These are phyloP conservation scores for Myocastor coypus DNA, from an alignment of 2,113 vertebrate genomes.

Conservation along the genomic window DNA sequence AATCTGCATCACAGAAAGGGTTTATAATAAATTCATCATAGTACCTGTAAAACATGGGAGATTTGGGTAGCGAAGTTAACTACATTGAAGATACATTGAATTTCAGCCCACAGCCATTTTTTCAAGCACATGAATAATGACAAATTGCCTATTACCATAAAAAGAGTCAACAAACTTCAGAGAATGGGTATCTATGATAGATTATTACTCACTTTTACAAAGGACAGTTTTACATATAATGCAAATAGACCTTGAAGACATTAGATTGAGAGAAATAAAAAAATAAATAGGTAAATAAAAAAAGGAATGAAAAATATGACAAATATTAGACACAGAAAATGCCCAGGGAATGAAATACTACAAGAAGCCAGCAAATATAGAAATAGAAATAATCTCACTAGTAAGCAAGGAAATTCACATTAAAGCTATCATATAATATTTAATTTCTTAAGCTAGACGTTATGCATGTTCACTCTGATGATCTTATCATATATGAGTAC, in stretches of 20 bases:
- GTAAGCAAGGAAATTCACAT: background rate
- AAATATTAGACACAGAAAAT: background rate
- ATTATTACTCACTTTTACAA: background rate
- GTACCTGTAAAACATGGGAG: background rate
- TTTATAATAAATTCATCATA: background rate
- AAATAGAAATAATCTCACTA: background rate
- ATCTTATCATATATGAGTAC: background rate
- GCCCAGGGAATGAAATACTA: background rate
- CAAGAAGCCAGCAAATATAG: background rate
- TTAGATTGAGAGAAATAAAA: constrained; percentile 11
- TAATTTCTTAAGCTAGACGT: background rate
- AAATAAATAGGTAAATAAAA: constrained; percentile 31
- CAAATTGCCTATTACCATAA: background rate
- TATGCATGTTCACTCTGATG: background rate
- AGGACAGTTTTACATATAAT: background rate
- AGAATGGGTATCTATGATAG: background rate
- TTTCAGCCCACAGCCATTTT: background rate
- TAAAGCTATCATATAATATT: background rate
- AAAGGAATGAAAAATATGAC: background rate
- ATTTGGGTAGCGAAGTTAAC: background rate
- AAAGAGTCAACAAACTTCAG: background rate
- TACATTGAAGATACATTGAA: background rate
- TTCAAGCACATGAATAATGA: background rate
- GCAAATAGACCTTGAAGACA: background rate
- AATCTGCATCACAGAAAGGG: background rate